Evolutionary conservation across 2,113 vertebrate genomes (phyloP).

Genomic region (Climacteris rufus): DNA sequence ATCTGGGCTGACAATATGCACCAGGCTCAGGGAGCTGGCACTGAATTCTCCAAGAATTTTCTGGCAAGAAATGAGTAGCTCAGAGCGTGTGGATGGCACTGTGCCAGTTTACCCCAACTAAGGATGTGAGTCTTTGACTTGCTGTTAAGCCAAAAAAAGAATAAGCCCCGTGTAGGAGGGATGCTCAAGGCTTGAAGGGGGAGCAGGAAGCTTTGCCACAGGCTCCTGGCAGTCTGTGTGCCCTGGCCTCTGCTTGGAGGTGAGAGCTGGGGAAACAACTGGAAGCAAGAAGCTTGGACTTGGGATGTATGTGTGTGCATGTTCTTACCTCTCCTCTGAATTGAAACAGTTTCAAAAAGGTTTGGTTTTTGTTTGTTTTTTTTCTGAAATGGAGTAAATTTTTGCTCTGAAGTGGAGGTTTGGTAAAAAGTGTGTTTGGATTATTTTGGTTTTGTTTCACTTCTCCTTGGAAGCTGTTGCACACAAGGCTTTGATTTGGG

Average conservation of each 20-base stretch:
- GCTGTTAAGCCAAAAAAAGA: not conserved
- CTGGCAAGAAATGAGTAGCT: not conserved
- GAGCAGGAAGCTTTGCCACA: not conserved
- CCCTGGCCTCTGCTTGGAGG: not conserved
- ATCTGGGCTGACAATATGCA: constrained; percentile 4
- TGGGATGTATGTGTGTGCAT: not conserved
- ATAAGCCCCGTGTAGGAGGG: not conserved
- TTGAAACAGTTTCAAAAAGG: not conserved
- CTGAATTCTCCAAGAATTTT: not conserved
- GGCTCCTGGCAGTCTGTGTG: not conserved
- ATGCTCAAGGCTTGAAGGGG: not conserved
- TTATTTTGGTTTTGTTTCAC: not conserved
- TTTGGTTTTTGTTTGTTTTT: not conserved
- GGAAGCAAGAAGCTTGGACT: not conserved
- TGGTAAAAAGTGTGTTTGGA: not conserved
- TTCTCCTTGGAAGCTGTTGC: not conserved
- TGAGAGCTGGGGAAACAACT: not conserved
- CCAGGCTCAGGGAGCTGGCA: not conserved
- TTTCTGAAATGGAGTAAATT: not conserved
- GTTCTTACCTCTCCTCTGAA: not conserved
- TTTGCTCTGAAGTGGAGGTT: not conserved
- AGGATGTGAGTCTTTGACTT: not conserved
- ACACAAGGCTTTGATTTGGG: not conserved
- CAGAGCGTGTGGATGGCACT: not conserved
- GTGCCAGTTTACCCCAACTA: not conserved